Base-by-base conservation (phyloP, 2,797 vertebrate species). In the Alcedo atthis region DNA sequence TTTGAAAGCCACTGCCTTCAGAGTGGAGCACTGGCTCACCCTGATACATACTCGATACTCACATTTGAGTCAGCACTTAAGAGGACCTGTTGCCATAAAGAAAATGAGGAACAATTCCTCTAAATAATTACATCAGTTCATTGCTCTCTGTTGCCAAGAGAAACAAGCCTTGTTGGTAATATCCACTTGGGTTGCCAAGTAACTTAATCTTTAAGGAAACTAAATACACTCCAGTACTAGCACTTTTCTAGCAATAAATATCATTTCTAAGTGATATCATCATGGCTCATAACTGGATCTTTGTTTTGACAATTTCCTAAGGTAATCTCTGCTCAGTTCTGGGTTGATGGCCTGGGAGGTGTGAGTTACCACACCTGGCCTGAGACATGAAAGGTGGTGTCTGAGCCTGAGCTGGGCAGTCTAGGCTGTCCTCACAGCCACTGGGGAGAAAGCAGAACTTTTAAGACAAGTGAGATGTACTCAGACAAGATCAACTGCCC, bases 61-160 rank as follows among this genome's bases (percentile, higher is more conserved):
- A 12, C 19, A 7, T 57, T 80, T 19, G 57, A 68, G 61, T 67
- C 77, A 82, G 85, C 61, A n/a, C 19, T 30, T 16, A 55, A 68
- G 66, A 64, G 53, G 45, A 68, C 85, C 70, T 76, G 51, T 45
- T 89, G 85, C 87, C 59, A 33, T 35, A 58, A 49, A 77, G 94
- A 89, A 92, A 95, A 84, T 32, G 55, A 49, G 67, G 77, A 75
- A 84, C 81, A 85, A 93, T 87, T 81, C 55, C 61, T 92, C 64
- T 71, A 85, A 96, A 95, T 91, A 92, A 87, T 94, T 78, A 80
- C 81, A 89, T 84, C 89, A 81, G 66, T 80, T 91, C 69, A 88
- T 68, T 85, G 69, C 73, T 85, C 51, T 55, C 76, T 80, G 94
- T 90, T 93, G 94, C 95, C 95, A 96, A 67, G 94, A 94, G 86